Evolutionary conservation across 1,140 invertebrate genomes (phyloP).

Genomic region (Lepidostoma basale): DNA sequence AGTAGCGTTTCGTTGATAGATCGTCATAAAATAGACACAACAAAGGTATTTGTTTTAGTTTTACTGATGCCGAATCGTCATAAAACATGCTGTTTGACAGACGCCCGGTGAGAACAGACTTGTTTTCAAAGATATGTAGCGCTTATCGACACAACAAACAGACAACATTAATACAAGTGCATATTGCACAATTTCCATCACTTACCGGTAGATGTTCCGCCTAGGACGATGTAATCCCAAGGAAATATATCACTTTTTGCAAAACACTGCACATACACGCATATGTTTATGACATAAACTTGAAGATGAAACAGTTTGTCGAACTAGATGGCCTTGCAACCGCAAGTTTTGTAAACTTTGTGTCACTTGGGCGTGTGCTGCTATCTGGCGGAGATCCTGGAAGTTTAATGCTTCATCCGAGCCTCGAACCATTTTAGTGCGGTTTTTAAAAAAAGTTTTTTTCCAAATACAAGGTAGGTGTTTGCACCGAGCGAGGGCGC

Average conservation of each 20-base stretch:
- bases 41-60: background rate
- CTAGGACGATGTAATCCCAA: constrained; percentile 20
- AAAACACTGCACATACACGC: constrained; percentile 25
- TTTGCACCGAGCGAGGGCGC: background rate
- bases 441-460: background rate
- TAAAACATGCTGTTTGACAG: constrained; percentile 29
- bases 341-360: constrained; percentile 22
- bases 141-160: constrained; percentile 20
- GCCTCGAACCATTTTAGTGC: background rate
- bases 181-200: background rate
- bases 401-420: background rate
- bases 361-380: background rate
- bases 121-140: constrained; percentile 19
- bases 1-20: background rate
- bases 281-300: constrained; percentile 40
- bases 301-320: constrained; percentile 24
- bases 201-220: constrained; percentile 19
- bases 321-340: constrained; percentile 17
- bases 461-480: background rate
- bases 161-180: background rate
- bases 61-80: background rate
- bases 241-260: constrained; percentile 12
- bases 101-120: constrained; percentile 27
- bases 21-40: background rate
- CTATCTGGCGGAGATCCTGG: constrained; percentile 1